Percentiles rank a stretch among this genome's conserved stretches.
Evolutionary conservation across 2,888 invertebrate genomes (phyloP).

Genomic region (Brachyptera risi): DNA sequence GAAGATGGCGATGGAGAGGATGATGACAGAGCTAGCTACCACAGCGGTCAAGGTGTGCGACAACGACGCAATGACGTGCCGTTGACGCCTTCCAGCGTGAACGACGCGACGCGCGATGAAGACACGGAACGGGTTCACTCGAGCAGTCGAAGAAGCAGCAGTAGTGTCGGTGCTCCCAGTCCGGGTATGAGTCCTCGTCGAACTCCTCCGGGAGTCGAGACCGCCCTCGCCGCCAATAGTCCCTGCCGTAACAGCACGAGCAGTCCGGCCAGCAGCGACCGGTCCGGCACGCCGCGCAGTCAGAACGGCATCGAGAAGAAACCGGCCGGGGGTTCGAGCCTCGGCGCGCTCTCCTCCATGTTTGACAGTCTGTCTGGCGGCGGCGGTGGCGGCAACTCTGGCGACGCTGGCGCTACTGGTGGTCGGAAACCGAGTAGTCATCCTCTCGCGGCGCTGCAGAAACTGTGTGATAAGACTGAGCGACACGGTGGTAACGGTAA

Average conservation of each 20-base stretch:
- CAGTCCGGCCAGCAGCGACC: conserved; percentile 69
- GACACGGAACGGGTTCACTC: conserved; percentile 32
- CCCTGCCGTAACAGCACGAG: conserved; percentile 58
- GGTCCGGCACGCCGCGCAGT: conserved; percentile 71
- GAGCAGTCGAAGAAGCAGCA: conserved; percentile 33
- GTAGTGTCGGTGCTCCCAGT: conserved; percentile 36
- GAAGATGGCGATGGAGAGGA: conserved; percentile 53
- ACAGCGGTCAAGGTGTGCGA: conserved; percentile 43
- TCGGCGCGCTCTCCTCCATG: conserved; percentile 85
- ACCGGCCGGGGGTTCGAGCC: conserved; percentile 50
- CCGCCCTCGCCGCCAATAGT: conserved; percentile 47
- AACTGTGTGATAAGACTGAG: conserved; percentile 93
- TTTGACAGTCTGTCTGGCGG: conserved; percentile 76
- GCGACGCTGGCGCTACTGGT: conserved; percentile 52
- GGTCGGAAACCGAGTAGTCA: conserved; percentile 69
- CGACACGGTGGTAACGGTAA: conserved; percentile 52
- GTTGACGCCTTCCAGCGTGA: conserved; percentile 32
- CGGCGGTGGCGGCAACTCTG: conserved; percentile 39
- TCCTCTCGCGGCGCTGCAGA: conserved; percentile 90
- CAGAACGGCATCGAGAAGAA: conserved; percentile 55
- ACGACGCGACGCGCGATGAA: conserved; percentile 31
- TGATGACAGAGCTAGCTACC: conserved; percentile 44
- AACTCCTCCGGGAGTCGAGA: conserved; percentile 44
- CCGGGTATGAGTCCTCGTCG: conserved; percentile 45
- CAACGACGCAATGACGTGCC: conserved; percentile 40